Conservation (phyloP, 2,888 invertebrate species). For the Meganola albula region DNA sequence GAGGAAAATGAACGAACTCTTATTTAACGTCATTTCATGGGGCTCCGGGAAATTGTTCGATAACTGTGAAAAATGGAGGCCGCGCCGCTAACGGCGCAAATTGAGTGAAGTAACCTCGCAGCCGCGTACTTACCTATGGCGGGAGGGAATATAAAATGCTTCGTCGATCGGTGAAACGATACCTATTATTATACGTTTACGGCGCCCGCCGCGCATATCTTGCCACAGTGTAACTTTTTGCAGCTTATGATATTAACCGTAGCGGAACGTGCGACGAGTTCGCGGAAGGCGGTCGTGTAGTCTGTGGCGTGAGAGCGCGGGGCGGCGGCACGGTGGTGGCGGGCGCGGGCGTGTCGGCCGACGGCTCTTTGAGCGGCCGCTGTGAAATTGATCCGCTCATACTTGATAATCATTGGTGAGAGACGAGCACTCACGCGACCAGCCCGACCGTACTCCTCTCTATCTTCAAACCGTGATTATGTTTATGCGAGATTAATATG, state of each 20-base stretch:
- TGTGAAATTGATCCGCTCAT: conserved; percentile 61
- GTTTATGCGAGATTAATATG: not conserved
- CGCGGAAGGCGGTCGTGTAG: conserved; percentile 16
- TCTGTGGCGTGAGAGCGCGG: conserved; percentile 24
- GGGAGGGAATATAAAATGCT: conserved; percentile 23
- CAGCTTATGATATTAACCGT: not conserved
- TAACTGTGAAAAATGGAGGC: conserved; percentile 68
- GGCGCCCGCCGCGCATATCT: conserved; percentile 19
- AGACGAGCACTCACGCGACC: conserved; percentile 31
- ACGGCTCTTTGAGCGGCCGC: conserved; percentile 43
- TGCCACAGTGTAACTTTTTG: conserved; percentile 20
- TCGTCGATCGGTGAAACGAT: conserved; percentile 30
- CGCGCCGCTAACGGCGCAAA: conserved; percentile 59
- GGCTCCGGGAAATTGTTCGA: conserved; percentile 50
- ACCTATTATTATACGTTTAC: conserved; percentile 28
- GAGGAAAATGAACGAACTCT: conserved; percentile 45
- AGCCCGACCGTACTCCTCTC: conserved; percentile 8
- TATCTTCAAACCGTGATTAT: not conserved
- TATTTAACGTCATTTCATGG: conserved; percentile 49
- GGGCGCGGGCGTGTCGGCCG: conserved; percentile 24
- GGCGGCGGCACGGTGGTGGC: conserved; percentile 14
- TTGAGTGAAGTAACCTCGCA: conserved; percentile 56
- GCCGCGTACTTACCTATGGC: conserved; percentile 23
- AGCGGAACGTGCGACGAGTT: conserved; percentile 6
- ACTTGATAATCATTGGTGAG: conserved; percentile 56